phyloP scores from a whole-genome alignment of 1,140 invertebrate genomes.

The Leptinotarsa undecemlineata region DNA sequence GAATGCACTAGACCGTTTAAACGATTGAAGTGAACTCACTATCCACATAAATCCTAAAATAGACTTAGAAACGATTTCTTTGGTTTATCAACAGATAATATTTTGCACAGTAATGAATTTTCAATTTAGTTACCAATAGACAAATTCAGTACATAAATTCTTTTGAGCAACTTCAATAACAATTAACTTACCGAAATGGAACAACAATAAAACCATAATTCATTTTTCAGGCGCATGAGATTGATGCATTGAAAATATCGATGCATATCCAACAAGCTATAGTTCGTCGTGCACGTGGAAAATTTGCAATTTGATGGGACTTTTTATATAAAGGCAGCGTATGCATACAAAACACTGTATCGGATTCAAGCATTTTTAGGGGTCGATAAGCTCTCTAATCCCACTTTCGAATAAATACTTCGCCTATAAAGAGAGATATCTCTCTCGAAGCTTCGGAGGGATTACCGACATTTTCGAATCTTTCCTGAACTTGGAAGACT shows the following conservation, averaged over 20 bases:
- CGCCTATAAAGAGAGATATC: conserved; percentile 47
- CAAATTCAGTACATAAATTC: too few species aligned
- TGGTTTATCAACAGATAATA: too few species aligned
- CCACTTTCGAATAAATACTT: conserved; percentile 44
- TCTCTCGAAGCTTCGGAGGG: conserved; percentile 36
- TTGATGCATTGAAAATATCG: conserved; percentile 11
- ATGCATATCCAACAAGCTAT: conserved; percentile 15
- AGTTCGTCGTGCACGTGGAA: conserved; percentile 27
- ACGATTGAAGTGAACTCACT: too few species aligned
- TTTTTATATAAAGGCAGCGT: conserved; percentile 7
- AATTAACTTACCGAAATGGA: too few species aligned
- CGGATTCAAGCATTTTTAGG: conserved; percentile 44
- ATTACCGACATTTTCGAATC: conserved; percentile 45
- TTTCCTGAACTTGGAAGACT: conserved; percentile 26
- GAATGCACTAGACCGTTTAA: too few species aligned
- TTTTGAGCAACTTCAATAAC: too few species aligned
- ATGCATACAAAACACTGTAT: conserved; percentile 43
- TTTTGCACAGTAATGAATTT: too few species aligned
- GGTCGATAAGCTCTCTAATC: conserved; percentile 43
- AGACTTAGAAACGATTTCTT: too few species aligned
- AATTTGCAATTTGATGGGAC: conserved; percentile 42
- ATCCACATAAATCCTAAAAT: too few species aligned
- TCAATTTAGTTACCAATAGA: too few species aligned
- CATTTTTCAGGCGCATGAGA: conserved; percentile 5
- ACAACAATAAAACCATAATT: conserved; percentile 9